A percentile compares a stretch with the other conserved stretches of the same genome.
phyloP scores from a whole-genome alignment of 1,140 invertebrate genomes.

The Drosophila tropicalis region DNA sequence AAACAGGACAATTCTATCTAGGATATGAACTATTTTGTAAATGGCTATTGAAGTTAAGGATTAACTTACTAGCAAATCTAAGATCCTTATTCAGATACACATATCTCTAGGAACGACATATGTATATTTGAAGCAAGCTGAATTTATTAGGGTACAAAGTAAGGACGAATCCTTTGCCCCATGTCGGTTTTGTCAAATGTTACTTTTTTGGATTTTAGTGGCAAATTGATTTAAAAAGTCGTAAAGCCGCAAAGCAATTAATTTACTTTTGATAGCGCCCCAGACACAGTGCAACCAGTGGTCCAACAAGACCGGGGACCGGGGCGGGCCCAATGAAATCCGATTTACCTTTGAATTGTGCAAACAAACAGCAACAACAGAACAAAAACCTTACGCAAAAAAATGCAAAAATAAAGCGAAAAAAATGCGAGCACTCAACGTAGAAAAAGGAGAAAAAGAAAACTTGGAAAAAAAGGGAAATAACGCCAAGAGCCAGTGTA shows the following conservation, averaged over 20 bases:
- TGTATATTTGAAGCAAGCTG: not conserved
- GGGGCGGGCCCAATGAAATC: constrained; percentile 33
- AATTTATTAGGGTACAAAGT: not conserved
- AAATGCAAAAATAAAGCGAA: constrained; percentile 2
- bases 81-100: too few species aligned
- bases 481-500: constrained; percentile 18
- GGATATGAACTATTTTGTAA: too few species aligned
- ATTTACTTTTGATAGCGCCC: constrained; percentile 34
- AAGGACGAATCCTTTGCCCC: too few species aligned
- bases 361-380: constrained; percentile 16
- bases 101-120: not conserved
- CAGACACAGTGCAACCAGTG: not conserved
- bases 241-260: constrained; percentile 52
- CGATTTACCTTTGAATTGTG: constrained; percentile 41
- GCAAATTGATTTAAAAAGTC: constrained; percentile 54
- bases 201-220: constrained; percentile 7
- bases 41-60: too few species aligned
- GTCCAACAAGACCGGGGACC: not conserved
- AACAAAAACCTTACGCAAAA: constrained; percentile 18
- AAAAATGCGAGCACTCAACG: constrained; percentile 4
- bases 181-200: not conserved
- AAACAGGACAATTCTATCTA: too few species aligned
- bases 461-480: constrained; percentile 9
- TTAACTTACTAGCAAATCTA: too few species aligned
- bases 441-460: not conserved